Conservation (phyloP, 2,888 invertebrate species). For the Nomada hirtipes region DNA sequence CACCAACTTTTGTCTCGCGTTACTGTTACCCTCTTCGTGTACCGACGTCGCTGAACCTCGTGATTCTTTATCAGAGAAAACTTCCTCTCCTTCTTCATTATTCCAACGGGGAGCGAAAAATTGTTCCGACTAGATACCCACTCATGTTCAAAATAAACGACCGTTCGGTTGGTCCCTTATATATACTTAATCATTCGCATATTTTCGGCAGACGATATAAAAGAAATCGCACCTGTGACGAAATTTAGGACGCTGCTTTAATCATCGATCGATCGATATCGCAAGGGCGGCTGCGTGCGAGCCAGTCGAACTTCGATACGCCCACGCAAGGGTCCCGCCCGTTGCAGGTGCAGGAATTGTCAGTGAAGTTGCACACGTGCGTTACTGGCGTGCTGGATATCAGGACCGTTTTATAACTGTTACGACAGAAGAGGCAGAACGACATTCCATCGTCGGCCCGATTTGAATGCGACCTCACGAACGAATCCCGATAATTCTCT, state of each 20-base stretch:
- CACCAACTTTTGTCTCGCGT: slow-evolving; percentile 30
- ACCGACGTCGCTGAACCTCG: not conserved
- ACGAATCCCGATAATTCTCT: slow-evolving; percentile 61
- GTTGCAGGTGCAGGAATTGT: slow-evolving; percentile 48
- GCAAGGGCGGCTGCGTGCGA: slow-evolving; percentile 9
- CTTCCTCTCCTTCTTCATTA: too few species aligned
- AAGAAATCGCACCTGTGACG: not conserved
- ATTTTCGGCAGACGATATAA: not conserved
- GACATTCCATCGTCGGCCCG: slow-evolving; percentile 75
- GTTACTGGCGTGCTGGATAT: slow-evolving; percentile 74
- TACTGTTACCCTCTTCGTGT: not conserved
- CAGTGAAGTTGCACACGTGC: slow-evolving; percentile 33
- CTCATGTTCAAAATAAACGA: too few species aligned
- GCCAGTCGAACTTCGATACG: slow-evolving; percentile 15
- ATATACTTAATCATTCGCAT: not conserved
- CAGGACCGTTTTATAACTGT: slow-evolving; percentile 77
- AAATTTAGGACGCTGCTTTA: not conserved
- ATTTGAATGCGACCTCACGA: slow-evolving; percentile 66
- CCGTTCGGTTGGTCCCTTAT: too few species aligned
- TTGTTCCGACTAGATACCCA: too few species aligned
- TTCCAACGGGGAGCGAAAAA: too few species aligned
- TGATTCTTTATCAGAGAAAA: too few species aligned
- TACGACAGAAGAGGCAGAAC: slow-evolving; percentile 77
- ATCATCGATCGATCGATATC: slow-evolving; percentile 16
- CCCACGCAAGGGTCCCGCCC: slow-evolving; percentile 26